Percentiles rank a stretch among this genome's conserved stretches.
These are phyloP conservation scores for Leptinotarsa texana DNA, from an alignment of 1,140 invertebrate species.

Conservation along the genomic window DNA sequence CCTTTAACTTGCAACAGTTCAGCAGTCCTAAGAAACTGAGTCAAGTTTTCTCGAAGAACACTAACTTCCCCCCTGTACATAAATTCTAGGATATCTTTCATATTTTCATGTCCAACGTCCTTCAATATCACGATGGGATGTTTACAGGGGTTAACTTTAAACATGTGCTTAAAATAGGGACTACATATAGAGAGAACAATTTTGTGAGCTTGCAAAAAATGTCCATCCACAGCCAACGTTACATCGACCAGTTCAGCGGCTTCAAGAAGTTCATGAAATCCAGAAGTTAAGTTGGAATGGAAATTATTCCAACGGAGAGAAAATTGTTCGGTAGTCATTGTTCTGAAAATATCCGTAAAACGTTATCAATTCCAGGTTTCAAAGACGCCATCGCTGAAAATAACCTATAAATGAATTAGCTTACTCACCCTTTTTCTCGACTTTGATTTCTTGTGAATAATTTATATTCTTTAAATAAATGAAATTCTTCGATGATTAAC, in stretches of 20 bases:
- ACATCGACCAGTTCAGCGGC: constrained; percentile 73
- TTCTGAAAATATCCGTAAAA: constrained; percentile 8
- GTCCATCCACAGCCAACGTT: constrained; percentile 71
- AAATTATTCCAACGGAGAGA: constrained; percentile 71
- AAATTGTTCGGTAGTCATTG: constrained; percentile 60
- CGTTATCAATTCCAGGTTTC: background rate
- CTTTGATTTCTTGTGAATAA: constrained; percentile 19
- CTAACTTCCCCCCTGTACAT: constrained; percentile 91
- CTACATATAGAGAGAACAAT: constrained; percentile 74
- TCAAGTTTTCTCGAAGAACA: constrained; percentile 84
- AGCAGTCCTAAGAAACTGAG: constrained; percentile 84
- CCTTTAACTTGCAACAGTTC: constrained; percentile 87
- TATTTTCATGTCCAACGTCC: constrained; percentile 76
- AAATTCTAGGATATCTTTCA: constrained; percentile 78
- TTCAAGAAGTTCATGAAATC: constrained; percentile 65
- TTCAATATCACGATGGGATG: constrained; percentile 76
- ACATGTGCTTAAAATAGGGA: constrained; percentile 74
- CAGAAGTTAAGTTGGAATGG: constrained; percentile 65
- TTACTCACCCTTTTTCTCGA: constrained; percentile 37
- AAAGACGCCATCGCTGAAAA: constrained; percentile 30
- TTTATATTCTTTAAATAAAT: background rate
- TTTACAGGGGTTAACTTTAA: constrained; percentile 59
- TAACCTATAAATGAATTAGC: constrained; percentile 37
- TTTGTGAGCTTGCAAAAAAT: constrained; percentile 73
- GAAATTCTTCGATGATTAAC: background rate